phyloP scores from a whole-genome alignment of 2,113 vertebrate species.

The Oreochromis tanganicae region DNA sequence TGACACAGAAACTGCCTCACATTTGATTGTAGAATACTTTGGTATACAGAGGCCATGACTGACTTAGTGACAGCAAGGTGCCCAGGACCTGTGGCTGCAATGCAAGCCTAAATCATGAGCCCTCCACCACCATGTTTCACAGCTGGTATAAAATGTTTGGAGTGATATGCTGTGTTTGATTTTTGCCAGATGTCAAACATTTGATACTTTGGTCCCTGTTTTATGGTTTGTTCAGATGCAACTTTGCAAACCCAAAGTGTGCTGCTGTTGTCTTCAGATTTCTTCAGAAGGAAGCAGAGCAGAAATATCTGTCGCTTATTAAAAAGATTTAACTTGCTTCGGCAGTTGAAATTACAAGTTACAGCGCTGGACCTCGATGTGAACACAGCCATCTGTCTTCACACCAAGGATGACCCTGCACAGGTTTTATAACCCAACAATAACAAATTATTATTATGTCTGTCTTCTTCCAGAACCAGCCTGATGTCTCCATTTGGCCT shows the following conservation, averaged over 20 bases:
- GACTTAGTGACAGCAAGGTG: neutral
- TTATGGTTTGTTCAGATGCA: neutral
- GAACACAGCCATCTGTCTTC: neutral
- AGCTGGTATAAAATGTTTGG: neutral
- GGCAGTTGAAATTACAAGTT: neutral
- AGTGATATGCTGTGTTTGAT: neutral
- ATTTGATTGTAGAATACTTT: neutral
- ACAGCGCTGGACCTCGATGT: neutral
- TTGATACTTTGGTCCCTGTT: neutral
- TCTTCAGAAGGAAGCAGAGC: neutral
- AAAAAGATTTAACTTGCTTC: neutral
- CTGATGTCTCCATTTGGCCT: neutral
- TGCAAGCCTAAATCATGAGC: neutral
- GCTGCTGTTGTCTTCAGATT: neutral
- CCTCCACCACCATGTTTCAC: neutral
- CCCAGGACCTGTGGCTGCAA: neutral
- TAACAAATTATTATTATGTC: neutral
- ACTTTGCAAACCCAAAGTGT: neutral
- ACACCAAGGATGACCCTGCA: neutral
- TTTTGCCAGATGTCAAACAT: neutral
- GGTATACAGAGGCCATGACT: neutral
- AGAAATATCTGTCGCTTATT: neutral
- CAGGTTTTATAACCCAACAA: neutral
- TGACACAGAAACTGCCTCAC: neutral
- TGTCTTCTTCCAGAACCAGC: neutral